Conservation (phyloP, 2,113 vertebrate species). For the Emydura subglobosa region DNA sequence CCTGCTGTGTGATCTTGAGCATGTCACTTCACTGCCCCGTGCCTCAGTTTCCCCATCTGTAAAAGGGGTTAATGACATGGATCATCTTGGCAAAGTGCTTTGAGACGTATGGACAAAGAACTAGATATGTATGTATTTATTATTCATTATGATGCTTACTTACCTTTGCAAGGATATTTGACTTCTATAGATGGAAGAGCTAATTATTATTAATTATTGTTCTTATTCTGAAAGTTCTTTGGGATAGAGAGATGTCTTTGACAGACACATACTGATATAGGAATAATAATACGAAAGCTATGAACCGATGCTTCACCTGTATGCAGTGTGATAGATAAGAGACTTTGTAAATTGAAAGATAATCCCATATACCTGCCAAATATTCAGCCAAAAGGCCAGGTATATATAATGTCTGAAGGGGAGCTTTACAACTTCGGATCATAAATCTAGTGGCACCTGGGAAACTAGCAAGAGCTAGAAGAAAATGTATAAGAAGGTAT, state of each 20-base stretch:
- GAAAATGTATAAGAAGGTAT: too few species aligned
- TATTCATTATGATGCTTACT: slow-evolving; percentile 13
- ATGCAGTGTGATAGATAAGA: background rate
- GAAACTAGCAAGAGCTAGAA: background rate
- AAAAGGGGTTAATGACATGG: background rate
- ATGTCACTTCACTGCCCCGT: accelerated
- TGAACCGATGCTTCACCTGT: accelerated
- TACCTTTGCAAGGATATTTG: slow-evolving; percentile 47
- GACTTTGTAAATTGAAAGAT: background rate
- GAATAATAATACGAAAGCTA: accelerated
- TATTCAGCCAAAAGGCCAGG: background rate
- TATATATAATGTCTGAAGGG: accelerated
- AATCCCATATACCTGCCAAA: background rate
- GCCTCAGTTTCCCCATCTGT: accelerated
- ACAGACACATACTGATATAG: accelerated
- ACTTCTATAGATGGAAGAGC: background rate
- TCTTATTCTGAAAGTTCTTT: background rate
- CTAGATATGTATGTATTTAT: background rate
- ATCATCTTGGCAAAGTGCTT: accelerated
- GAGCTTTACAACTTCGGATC: background rate
- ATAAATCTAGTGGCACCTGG: background rate
- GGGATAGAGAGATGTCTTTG: background rate
- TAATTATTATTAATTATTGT: background rate
- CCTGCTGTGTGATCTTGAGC: background rate
- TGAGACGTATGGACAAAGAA: background rate